Base-by-base conservation (phyloP, 2,888 invertebrate species). In the Alloscopus bannaensis region DNA sequence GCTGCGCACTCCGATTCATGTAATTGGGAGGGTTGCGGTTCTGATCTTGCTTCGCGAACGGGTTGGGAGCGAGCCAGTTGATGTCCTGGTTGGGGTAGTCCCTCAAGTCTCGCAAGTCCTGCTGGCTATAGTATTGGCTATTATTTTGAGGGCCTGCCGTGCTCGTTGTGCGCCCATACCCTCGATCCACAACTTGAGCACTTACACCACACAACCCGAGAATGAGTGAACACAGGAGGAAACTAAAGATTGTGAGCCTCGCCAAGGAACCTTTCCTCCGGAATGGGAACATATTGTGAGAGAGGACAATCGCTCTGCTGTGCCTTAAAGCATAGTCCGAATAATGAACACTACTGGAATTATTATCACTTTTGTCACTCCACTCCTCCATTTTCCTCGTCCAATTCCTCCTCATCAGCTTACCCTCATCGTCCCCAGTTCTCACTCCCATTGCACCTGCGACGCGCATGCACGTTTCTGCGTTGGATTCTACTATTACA, bases 41-140 rank as follows among this genome's bases (percentile, higher is more conserved):
- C 45, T 60, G 47, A 13, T 75, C 75, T 16, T 47, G 11, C 31
- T 77, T 42, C 2, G 81, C 81, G 68, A 76, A 83, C 1, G 83
- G 83, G 68, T 83, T 82, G 11, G 83, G 83, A 60, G 76, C 78
- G 16, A 82, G 52, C 81, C 81, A 83, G 60, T 83, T 83, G 0
- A 83, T 57, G 2, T 81, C 71, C 0, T 72, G 69, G 26, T 83
- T 79, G 2, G 81, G 83, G 29, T 71, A 64, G 3, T 83, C 82
- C 75, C 83, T 55, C 36, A 79, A 8, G 36, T 81, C 75, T 18
- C 79, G 69, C 16, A 80, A 62, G 57, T 80, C 62, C 40, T 77
- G 80, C 20, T 76, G 8, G 2, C 24, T 50, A n/a, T 68, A 65
- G 28, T 60, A 50, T 13, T 3, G 28, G 18, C 31, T 47, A 16